Evolutionary conservation across 2,888 invertebrate species (phyloP), one percentile per base, ranked within the genome.

Genomic region (Spilosoma lubricipeda): DNA sequence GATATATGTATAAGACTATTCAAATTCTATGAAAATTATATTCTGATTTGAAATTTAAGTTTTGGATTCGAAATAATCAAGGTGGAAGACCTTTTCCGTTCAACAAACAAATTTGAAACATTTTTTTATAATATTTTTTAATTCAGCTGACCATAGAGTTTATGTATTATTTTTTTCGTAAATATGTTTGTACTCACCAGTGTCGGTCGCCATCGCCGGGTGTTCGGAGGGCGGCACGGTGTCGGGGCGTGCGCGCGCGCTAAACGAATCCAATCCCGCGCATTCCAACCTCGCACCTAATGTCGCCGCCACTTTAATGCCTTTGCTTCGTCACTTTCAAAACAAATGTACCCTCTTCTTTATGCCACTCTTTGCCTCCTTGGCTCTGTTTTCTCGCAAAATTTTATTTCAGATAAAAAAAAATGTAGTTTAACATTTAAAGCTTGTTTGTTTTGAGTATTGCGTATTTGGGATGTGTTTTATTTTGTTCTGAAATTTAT

Each of bases 181-280:
- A 30, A 59, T 59, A 30, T 67, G 48, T 48, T 30, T 30, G 69
- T 76, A 92, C 94, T 93, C 82, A 96, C 96, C 95, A 84, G 96
- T 93, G 77, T 96, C 96, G 92, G 95, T 94, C 90, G 96, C 95
- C 96, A 96, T 96, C 93, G 94, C 93, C 90, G 94, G 91, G 86
- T 92, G 95, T 85, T 94, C 94, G 77, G 95, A 94, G 91, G 96
- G 95, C 93, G 96, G 95, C 95, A 95, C 94, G 91, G 88, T 87
- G 90, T 92, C 94, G 89, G 93, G 91, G 91, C 94, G 95, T 91
- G 93, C 91, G 91, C 94, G 94, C 90, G 93, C 93, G 93, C 93
- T 93, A 92, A 86, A 92, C 90, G 92, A 83, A 85, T 94, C 94
- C 92, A 93, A 93, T 93, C 95, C 93, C 87, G 94, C 94, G 94